These are phyloP conservation scores for Gambusia holbrooki DNA, from an alignment of 2,113 vertebrate genomes.

Conservation along the genomic window DNA sequence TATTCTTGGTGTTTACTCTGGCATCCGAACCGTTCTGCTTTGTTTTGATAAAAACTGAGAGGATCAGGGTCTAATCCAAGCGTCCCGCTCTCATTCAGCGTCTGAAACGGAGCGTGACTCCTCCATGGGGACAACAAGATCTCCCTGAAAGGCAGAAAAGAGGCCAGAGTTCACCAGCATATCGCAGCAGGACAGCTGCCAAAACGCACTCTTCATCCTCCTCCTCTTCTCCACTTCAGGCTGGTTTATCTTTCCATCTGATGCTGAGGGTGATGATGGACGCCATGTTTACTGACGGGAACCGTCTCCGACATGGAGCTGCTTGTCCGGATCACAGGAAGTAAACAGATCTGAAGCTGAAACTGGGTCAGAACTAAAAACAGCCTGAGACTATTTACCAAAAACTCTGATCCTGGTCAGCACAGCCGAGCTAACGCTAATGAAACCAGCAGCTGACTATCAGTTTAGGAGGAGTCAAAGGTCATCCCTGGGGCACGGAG, in stretches of 20 bases:
- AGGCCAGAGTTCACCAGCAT: not conserved
- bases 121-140: not conserved
- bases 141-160: not conserved
- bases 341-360: not conserved
- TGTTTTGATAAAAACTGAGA: not conserved
- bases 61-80: not conserved
- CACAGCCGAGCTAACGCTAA: too few species aligned
- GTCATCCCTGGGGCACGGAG: too few species aligned
- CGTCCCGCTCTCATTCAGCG: not conserved
- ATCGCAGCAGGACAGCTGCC: not conserved
- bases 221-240: not conserved
- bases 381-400: not conserved
- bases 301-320: not conserved
- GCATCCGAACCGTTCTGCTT: not conserved
- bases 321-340: not conserved
- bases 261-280: not conserved
- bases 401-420: too few species aligned
- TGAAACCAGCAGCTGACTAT: too few species aligned
- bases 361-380: not conserved
- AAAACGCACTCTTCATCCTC: not conserved
- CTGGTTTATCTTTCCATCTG: not conserved
- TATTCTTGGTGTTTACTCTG: too few species aligned
- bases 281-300: slow-evolving; percentile 5
- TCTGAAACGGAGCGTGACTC: not conserved
- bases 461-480: too few species aligned